These are phyloP conservation scores for Platyura marginata DNA, from an alignment of 1,140 invertebrate species.

Conservation along the genomic window DNA sequence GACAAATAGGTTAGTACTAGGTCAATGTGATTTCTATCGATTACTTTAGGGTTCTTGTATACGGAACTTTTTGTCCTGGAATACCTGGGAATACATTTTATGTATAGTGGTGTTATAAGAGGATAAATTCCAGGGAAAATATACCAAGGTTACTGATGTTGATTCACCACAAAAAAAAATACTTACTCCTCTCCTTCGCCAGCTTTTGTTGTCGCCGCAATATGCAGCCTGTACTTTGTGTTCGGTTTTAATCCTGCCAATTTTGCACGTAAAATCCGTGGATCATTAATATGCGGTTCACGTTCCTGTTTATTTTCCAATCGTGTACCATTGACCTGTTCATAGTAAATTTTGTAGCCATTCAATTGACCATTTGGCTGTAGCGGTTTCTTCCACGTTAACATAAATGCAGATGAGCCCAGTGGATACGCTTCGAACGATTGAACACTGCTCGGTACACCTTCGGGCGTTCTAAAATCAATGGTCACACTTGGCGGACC, in stretches of 20 bases:
- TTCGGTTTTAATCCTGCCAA: conserved; percentile 63
- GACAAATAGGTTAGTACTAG: no score
- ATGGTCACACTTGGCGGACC: conserved; percentile 75
- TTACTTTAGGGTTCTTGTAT: no score
- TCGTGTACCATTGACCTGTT: conserved; percentile 53
- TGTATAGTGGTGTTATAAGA: no score
- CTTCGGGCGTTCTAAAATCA: conserved; percentile 78
- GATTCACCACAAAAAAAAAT: no score
- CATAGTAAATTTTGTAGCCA: conserved; percentile 84
- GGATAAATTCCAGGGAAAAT: conserved; percentile 1
- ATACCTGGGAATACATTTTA: no score
- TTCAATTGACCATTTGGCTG: conserved; percentile 85
- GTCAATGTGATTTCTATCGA: no score
- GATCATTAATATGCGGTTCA: conserved; percentile 55
- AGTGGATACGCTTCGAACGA: conserved; percentile 63
- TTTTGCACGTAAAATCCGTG: conserved; percentile 59
- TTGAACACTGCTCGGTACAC: conserved; percentile 75
- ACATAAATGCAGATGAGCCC: conserved; percentile 70
- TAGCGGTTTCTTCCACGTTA: conserved; percentile 83
- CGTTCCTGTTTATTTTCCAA: conserved; percentile 49
- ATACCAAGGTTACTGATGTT: background rate
- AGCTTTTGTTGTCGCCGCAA: conserved; percentile 60
- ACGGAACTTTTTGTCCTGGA: no score
- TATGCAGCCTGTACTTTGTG: conserved; percentile 77
- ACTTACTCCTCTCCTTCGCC: conserved; percentile 62